Percentiles rank a stretch among this genome's conserved stretches.
Evolutionary conservation across 2,888 invertebrate genomes (phyloP).

Genomic region (Lasius platythorax): DNA sequence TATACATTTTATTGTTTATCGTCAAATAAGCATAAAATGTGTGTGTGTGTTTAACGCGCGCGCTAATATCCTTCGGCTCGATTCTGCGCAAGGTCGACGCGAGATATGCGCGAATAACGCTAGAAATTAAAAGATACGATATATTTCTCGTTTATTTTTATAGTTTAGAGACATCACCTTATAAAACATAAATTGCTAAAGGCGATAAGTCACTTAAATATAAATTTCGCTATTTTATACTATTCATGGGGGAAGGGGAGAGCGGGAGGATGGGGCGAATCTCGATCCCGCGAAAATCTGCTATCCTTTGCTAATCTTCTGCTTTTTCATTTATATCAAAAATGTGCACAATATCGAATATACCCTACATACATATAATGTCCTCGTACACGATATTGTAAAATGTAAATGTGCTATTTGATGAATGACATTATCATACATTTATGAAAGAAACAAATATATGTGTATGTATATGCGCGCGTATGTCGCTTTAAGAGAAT

Average conservation of each 20-base stretch:
- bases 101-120: constrained; percentile 68
- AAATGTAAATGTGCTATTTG: constrained; percentile 57
- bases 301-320: constrained; percentile 59
- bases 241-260: neutral
- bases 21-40: constrained; percentile 68
- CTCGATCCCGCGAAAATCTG: constrained; percentile 47
- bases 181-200: constrained; percentile 79
- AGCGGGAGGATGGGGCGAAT: neutral
- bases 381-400: constrained; percentile 55
- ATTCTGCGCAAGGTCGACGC: constrained; percentile 61
- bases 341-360: constrained; percentile 49
- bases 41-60: neutral
- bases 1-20: constrained; percentile 67
- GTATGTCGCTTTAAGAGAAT: constrained; percentile 57
- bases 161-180: constrained; percentile 76
- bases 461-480: neutral
- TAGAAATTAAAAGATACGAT: constrained; percentile 75
- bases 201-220: constrained; percentile 75
- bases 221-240: constrained; percentile 44
- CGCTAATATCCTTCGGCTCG: constrained; percentile 2
- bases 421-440: constrained; percentile 61
- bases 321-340: constrained; percentile 56
- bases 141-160: constrained; percentile 75
- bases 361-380: constrained; percentile 50
- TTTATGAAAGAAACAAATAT: constrained; percentile 63